Base-by-base conservation (phyloP, 2,113 vertebrate species). In the Hoplias malabaricus region DNA sequence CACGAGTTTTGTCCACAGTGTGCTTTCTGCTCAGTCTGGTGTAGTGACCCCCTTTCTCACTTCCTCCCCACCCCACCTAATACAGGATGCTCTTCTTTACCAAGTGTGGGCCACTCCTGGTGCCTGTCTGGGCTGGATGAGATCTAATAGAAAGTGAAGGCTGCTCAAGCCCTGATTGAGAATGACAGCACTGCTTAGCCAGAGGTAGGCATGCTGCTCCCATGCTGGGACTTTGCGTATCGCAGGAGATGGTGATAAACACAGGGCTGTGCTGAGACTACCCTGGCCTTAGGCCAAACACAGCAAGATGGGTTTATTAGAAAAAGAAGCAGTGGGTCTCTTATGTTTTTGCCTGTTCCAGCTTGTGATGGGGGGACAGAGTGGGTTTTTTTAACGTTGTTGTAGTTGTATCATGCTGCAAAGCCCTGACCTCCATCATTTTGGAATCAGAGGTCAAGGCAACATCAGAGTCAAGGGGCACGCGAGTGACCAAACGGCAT, bases 141-240 rank as follows among this genome's bases (percentile, higher is more conserved):
- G 84, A 69, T 86, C 87, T 93, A 92, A 93, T 92, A 91, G 91
- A 91, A 93, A 92, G 88, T 66, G 90, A 93, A 92, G 85, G 89
- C 85, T 89, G 86, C 86, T 72, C 85, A 82, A 87, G 80, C 73
- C 82, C 86, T 91, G 90, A 92, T 92, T 84, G 67, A 84, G 86
- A 88, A 83, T 87, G 90, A 90, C 88, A 91, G 88, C 86, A 85
- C 82, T 86, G 83, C 84, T 87, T 89, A 86, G 88, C 90, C 88
- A 90, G 90, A 88, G 89, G 89, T 89, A 87, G 89, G 84, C 87
- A 88, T 86, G 85, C 85, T 85, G 82, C 85, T 53, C 89, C 88
- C 87, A 85, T 83, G 88, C 90, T 84, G 89, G 78, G 88, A 92
- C 85, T 89, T 90, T 91, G 90, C 87, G 86, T 84, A 84, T 87